Evolutionary conservation across 2,888 invertebrate genomes (phyloP).

Genomic region (Tipula confusa): DNA sequence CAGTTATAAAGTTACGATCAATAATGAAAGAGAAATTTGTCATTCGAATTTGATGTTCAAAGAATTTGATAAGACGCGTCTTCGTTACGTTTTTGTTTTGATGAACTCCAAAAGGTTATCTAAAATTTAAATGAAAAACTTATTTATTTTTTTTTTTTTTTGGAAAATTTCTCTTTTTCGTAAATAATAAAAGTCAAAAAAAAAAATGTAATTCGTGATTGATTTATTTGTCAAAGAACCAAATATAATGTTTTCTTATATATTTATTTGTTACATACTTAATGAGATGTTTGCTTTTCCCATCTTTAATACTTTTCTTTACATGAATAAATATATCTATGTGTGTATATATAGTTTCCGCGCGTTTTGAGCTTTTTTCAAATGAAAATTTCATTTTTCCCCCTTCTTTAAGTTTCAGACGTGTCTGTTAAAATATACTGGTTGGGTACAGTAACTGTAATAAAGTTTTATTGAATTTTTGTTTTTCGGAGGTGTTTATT

Average conservation of each 20-base stretch:
- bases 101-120: neutral
- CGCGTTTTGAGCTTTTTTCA: neutral
- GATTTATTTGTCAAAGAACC: neutral
- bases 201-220: neutral
- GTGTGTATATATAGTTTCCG: neutral
- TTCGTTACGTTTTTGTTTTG: neutral
- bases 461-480: neutral
- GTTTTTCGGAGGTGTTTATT: neutral
- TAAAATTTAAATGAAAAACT: neutral
- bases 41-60: neutral
- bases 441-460: neutral
- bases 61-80: neutral
- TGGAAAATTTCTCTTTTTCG: neutral
- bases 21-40: neutral
- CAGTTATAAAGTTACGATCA: neutral
- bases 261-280: neutral
- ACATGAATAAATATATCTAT: too few relatives aligned
- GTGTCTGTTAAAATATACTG: neutral
- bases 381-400: neutral
- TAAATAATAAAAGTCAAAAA: neutral
- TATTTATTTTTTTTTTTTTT: neutral
- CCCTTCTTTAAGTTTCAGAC: neutral
- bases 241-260: neutral
- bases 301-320: neutral
- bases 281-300: neutral